phyloP scores from a whole-genome alignment of 2,113 vertebrate species.

The cat (Felis catus) region DNA sequence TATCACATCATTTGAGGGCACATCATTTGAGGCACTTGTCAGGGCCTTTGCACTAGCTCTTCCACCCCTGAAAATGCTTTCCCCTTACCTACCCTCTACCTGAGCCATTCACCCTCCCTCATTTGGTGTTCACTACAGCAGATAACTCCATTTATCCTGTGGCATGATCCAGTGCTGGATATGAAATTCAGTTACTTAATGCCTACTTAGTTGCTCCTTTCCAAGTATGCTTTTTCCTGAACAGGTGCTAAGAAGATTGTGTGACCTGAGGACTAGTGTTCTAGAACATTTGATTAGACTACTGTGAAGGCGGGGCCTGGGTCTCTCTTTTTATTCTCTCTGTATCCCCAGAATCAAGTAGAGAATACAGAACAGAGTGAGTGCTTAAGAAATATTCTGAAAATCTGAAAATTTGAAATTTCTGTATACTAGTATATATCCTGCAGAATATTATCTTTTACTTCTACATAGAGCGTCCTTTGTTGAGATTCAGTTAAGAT shows the following conservation, averaged over 20 bases:
- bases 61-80: not conserved
- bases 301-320: too few species aligned
- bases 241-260: not conserved
- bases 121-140: not conserved
- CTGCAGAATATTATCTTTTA: not conserved
- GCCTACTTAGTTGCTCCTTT: not conserved
- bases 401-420: not conserved
- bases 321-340: not conserved
- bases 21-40: too few species aligned
- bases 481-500: not conserved
- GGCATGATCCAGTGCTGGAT: not conserved
- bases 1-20: not conserved
- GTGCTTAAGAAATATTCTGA: not conserved
- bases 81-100: not conserved
- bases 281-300: not conserved
- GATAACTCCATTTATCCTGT: accelerated
- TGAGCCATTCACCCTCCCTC: accelerated
- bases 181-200: not conserved
- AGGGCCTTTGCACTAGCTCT: not conserved
- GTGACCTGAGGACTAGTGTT: not conserved
- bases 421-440: not conserved
- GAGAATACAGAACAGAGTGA: not conserved
- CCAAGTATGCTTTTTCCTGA: not conserved
- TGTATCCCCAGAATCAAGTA: not conserved
- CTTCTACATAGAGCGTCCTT: not conserved